A percentile compares a stretch with the other conserved stretches of the same genome.
These are phyloP conservation scores for Anabacerthia variegaticeps DNA, from an alignment of 2,797 vertebrate genomes.

Conservation along the genomic window DNA sequence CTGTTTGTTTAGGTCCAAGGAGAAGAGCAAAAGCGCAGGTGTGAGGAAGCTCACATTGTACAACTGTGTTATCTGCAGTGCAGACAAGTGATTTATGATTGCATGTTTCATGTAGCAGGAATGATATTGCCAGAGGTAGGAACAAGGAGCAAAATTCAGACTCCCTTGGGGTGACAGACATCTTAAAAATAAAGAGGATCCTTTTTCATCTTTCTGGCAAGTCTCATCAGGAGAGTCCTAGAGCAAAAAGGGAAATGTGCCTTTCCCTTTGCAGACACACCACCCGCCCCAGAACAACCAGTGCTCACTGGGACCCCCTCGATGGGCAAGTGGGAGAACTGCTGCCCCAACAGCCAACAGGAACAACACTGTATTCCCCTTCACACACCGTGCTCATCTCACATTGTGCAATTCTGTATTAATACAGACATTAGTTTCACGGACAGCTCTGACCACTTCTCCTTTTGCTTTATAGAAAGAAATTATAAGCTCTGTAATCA, in stretches of 20 bases:
- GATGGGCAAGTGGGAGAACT: background rate
- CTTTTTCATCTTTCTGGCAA: conserved; percentile 50
- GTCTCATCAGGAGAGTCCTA: conserved; percentile 62
- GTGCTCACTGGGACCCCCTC: background rate
- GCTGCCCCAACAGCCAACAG: background rate
- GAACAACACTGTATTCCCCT: background rate
- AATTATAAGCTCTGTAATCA: background rate
- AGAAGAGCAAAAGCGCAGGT: conserved; percentile 27
- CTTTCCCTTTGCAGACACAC: background rate
- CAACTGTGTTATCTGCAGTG: background rate
- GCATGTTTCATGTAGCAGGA: conserved; percentile 41
- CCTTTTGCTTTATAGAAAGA: background rate
- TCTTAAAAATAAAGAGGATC: background rate
- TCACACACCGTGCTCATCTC: background rate
- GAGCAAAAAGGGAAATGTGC: background rate
- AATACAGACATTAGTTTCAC: background rate
- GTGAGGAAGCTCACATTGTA: conserved; percentile 27
- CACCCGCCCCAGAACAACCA: background rate
- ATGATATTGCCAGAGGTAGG: conserved; percentile 44
- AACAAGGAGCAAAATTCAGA: background rate
- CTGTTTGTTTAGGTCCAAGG: background rate
- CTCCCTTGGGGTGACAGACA: conserved; percentile 46
- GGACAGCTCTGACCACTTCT: background rate
- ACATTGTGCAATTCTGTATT: background rate
- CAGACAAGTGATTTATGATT: conserved; percentile 60